Base-by-base conservation (phyloP, 2,113 vertebrate species). In the Plectropomus leopardus region DNA sequence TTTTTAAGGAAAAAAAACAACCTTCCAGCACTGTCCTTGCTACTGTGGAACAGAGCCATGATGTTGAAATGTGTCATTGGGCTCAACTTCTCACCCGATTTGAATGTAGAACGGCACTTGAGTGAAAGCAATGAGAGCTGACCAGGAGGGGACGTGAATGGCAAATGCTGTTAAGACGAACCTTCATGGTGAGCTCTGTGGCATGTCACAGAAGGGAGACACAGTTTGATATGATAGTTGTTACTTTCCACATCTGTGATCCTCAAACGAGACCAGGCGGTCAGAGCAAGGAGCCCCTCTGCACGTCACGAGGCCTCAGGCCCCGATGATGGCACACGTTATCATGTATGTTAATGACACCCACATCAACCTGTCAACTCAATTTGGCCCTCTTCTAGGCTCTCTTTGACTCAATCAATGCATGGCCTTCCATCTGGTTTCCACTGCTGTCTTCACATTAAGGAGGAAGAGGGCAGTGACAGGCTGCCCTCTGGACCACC, bases 291-390 rank as follows among this genome's bases (percentile, higher is more conserved):
- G 69, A 61, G 75, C 78, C 86, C 67, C 28, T 69, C 68, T 50
- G 47, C 80, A 30, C 66, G 51, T 83, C 86, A 83, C 66, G 19
- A 32, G 54, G 73, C 84, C 84, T 60, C 40, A 3, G 86, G 84
- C 82, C 80, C 80, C 82, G 64, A 48, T 76, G 76, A 85, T 84
- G 58, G 87, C 89, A 92, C 86, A 88, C 78, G 85, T 91, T 86
- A 92, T 87, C 92, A 90, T 82, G 90, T 84, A 88, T 84, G 88
- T 92, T 91, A 93, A 92, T 91, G 83, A 90, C 89, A 90, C 85
- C 90, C 86, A 78, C 82, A 79, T 91, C 87, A 90, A 90, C 78
- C 66, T 90, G 92, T 94, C 94, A 91, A 91, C 88, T 92, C 90
- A 92, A 91, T 94, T 90, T 87, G 81, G 79, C 73, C 84, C 78